Evolutionary conservation across 2,797 vertebrate species (phyloP).

Genomic region (Microchirus variegatus): DNA sequence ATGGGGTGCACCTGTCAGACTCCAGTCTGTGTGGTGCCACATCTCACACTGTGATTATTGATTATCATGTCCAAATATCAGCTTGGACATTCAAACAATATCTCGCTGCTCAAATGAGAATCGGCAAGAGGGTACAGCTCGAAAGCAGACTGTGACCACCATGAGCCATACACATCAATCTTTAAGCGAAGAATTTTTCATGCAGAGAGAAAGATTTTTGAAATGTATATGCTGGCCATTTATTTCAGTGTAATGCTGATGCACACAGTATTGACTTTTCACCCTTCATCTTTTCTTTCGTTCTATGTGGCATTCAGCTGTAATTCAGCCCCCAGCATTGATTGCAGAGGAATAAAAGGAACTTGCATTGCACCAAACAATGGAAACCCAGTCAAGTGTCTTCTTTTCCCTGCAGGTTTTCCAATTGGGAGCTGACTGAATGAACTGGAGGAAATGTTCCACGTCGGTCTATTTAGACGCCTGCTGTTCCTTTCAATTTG

Average conservation of each 20-base stretch:
- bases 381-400: slow-evolving; percentile 20
- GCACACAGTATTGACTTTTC: slow-evolving; percentile 40
- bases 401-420: slow-evolving; percentile 38
- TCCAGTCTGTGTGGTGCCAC: slow-evolving; percentile 33
- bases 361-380: slow-evolving; percentile 50
- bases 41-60: slow-evolving; percentile 61
- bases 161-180: slow-evolving; percentile 41
- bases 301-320: slow-evolving; percentile 42
- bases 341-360: slow-evolving; percentile 65
- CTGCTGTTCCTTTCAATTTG: slow-evolving; percentile 80
- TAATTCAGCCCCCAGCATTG: slow-evolving; percentile 59
- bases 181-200: slow-evolving; percentile 29
- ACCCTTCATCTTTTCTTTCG: slow-evolving; percentile 27
- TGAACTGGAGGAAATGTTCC: slow-evolving; percentile 76
- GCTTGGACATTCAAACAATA: slow-evolving; percentile 35
- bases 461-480: slow-evolving; percentile 77
- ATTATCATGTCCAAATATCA: slow-evolving; percentile 62
- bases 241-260: slow-evolving; percentile 28
- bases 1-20: slow-evolving; percentile 58
- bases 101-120: slow-evolving; percentile 30
- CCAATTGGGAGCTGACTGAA: slow-evolving; percentile 59
- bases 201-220: slow-evolving; percentile 30
- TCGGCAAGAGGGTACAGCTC: slow-evolving; percentile 27
- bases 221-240: slow-evolving; percentile 27
- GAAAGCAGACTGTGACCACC: slow-evolving; percentile 31